These are phyloP conservation scores for Sinotaia quadrata DNA, from an alignment of 2,888 invertebrate species.

Conservation along the genomic window DNA sequence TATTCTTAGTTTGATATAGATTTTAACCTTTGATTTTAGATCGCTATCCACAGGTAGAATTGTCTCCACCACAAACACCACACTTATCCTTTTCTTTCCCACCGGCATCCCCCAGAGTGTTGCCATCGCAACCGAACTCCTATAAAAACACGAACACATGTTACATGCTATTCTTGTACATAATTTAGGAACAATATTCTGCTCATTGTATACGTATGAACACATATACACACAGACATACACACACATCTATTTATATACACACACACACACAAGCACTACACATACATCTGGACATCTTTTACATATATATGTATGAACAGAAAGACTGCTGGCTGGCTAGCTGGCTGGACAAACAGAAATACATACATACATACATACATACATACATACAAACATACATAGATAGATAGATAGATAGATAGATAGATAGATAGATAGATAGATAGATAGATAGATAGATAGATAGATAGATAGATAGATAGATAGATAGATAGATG, in stretches of 20 bases:
- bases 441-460: neutral
- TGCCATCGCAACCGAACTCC: neutral
- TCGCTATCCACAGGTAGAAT: neutral
- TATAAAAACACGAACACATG: neutral
- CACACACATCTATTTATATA: too few species aligned
- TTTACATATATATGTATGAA: neutral
- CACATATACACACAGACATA: too few species aligned
- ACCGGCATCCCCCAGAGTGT: neutral
- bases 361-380: too few species aligned
- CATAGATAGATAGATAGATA: neutral
- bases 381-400: neutral
- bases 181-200: too few species aligned
- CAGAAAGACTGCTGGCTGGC: too few species aligned
- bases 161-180: too few species aligned
- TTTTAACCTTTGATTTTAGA: too few species aligned
- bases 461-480: too few species aligned
- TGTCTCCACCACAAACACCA: neutral
- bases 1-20: too few species aligned
- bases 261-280: neutral
- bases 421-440: neutral
- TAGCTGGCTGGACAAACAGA: too few species aligned
- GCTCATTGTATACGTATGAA: too few species aligned
- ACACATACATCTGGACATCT: neutral
- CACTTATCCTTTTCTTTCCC: neutral
- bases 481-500: too few species aligned